Evolutionary conservation across 2,888 invertebrate species (phyloP), one percentile per base, ranked within the genome.

Genomic region (Rapana venosa): DNA sequence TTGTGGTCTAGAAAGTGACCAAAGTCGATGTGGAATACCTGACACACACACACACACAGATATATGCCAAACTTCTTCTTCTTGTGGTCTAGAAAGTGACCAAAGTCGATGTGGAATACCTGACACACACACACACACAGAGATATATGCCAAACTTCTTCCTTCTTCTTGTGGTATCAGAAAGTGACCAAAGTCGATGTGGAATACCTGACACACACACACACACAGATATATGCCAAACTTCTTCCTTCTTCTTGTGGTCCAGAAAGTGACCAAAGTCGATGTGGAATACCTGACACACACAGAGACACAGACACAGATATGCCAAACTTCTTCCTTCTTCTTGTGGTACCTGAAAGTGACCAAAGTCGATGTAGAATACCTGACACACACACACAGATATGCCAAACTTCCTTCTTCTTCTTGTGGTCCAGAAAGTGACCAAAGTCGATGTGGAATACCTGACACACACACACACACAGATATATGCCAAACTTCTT

Each of bases 31-130:
- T 97, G 97, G 93, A 97, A 97, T 91, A 97, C 97, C 96, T 97
- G 95, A 30, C 90, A 91, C 47, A 83, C 47, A 47, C 47, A 47
- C 2, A 5, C 47, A 47, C 47, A 47, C 5, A n/a, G 35, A 32
- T 36, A 87, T 11, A 22, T n/a, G 36, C 15, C 13, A 17, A 79
- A 79, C 30, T 30, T 22, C 61, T 97, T 97, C 95, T 97, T 97
- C 93, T 97, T 97, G 94, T 97, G 97, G 89, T 97, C 97, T 90
- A 97, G 94, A 94, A 97, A 97, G 93, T 97, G 97, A 30, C 97
- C 97, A 94, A 97, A 97, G 94, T 97, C 97, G 90, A 97, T 97
- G 94, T 97, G 97, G 93, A 97, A 97, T 91, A 97, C 97, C 96
- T 97, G 95, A 30, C 90, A 91, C 47, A 83, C 47, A 47, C 47